Conservation (phyloP, 2,113 vertebrate genomes). For the Hassar affinis region DNA sequence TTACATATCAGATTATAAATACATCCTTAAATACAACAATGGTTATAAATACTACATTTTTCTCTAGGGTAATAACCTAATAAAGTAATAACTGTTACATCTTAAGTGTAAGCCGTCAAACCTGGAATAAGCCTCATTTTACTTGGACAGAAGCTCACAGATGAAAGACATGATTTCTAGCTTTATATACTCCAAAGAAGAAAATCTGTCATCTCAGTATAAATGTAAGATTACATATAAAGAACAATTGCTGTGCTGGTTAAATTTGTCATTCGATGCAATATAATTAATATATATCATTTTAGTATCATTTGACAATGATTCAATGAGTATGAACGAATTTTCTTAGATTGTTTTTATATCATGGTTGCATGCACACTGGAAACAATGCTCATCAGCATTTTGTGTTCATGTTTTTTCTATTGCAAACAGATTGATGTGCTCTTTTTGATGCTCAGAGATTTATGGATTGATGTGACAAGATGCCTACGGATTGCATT, state of each 20-base stretch:
- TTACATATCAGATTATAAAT: background rate
- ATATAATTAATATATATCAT: background rate
- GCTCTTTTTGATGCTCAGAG: background rate
- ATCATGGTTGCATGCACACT: background rate
- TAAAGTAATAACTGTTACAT: background rate
- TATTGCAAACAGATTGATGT: background rate
- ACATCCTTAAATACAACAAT: background rate
- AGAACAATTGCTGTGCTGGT: background rate
- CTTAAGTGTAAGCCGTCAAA: background rate
- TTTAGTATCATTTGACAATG: background rate
- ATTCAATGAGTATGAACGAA: background rate
- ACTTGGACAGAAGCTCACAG: background rate
- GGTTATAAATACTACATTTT: too few relatives aligned
- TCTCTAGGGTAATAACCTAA: background rate
- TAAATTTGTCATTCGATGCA: background rate
- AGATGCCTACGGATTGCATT: background rate
- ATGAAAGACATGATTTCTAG: background rate
- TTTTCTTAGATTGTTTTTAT: background rate
- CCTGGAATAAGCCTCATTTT: background rate
- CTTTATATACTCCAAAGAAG: background rate
- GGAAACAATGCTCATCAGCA: background rate
- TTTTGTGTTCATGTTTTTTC: background rate
- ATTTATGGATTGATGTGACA: background rate
- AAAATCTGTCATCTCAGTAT: background rate
- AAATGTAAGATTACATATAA: background rate